Evolutionary conservation across 23 tunicate species (phyloP).

Genomic region (Aplidium turbinatum): DNA sequence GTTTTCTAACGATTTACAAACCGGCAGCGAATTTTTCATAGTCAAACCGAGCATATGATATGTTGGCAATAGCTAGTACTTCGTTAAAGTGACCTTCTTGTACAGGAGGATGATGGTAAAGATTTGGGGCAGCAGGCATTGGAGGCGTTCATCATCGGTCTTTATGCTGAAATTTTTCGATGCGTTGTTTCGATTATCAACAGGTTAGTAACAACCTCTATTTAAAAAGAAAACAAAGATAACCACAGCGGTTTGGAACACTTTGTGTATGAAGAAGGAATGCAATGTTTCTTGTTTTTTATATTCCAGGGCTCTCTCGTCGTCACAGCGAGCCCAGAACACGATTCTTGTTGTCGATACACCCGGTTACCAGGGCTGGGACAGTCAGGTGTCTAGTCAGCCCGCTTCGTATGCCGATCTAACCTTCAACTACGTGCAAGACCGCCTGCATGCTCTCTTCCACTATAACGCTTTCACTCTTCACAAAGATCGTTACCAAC

Average conservation of each 20-base stretch:
- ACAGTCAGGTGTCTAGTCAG: background rate
- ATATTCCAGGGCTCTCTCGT: slow-evolving; percentile 35
- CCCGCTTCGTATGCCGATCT: slow-evolving; percentile 63
- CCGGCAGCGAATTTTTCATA: too few species aligned
- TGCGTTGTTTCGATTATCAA: slow-evolving; percentile 49
- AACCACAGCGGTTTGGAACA: background rate
- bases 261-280: background rate
- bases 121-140: slow-evolving; percentile 45
- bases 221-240: background rate
- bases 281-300: background rate
- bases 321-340: slow-evolving; percentile 45
- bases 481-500: slow-evolving; percentile 60
- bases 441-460: slow-evolving; percentile 60
- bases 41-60: too few species aligned
- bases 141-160: slow-evolving; percentile 56
- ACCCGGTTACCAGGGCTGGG: slow-evolving; percentile 63
- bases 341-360: slow-evolving; percentile 61
- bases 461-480: slow-evolving; percentile 62
- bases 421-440: slow-evolving; percentile 86
- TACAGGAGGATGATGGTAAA: slow-evolving; percentile 30
- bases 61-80: too few species aligned
- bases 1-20: background rate
- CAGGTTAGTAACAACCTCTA: slow-evolving; percentile 31
- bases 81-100: background rate
- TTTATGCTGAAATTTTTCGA: slow-evolving; percentile 63